Evolutionary conservation across 2,113 vertebrate genomes (phyloP).

Genomic region (Archilochus colubris): DNA sequence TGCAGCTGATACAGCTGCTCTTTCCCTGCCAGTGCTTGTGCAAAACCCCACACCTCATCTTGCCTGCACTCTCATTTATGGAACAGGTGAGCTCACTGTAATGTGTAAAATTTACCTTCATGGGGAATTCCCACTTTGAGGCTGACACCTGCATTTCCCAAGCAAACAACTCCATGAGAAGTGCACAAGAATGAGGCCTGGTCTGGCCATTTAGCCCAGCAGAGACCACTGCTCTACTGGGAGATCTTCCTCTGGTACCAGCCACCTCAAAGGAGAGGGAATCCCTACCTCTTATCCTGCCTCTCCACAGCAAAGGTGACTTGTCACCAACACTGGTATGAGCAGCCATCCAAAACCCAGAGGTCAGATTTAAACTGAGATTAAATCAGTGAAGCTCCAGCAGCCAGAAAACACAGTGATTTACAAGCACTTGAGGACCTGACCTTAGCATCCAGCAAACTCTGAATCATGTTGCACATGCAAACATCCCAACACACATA

Average conservation of each 20-base stretch:
- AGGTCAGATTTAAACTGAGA: neutral
- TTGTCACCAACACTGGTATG: neutral
- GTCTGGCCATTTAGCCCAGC: neutral
- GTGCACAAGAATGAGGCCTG: neutral
- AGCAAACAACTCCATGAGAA: neutral
- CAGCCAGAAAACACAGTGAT: neutral
- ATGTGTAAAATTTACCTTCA: neutral
- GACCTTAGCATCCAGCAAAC: neutral
- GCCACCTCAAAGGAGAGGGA: neutral
- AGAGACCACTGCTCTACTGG: neutral
- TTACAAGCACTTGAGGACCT: neutral
- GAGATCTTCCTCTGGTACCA: neutral
- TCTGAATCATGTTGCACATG: neutral
- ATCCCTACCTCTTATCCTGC: neutral
- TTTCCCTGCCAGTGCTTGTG: neutral
- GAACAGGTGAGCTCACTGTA: neutral
- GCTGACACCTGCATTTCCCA: neutral
- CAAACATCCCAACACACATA: accelerated
- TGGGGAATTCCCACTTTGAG: neutral
- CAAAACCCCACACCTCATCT: neutral
- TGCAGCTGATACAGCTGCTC: neutral
- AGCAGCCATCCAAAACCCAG: neutral
- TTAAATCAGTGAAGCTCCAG: neutral
- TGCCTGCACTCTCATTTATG: neutral
- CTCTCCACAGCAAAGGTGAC: neutral